Percentiles rank a stretch among this genome's conserved stretches.
These are phyloP conservation scores for Ichneumon xanthorius DNA, from an alignment of 2,888 invertebrate species.

Conservation along the genomic window DNA sequence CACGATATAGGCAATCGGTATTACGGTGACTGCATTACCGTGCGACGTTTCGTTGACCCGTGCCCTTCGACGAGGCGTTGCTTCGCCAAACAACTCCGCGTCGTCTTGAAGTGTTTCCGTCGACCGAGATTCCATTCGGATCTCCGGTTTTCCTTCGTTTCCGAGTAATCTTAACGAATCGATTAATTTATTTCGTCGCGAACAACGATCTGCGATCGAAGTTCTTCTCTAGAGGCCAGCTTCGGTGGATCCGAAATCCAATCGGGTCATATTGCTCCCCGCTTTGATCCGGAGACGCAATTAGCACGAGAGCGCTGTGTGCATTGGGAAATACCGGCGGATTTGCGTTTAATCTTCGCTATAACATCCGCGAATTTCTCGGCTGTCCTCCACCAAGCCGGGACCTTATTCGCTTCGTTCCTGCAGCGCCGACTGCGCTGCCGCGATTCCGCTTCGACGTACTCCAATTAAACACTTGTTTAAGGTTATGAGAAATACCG, in stretches of 20 bases:
- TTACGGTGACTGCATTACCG: not conserved
- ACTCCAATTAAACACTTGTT: slow-evolving; percentile 60
- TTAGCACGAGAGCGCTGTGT: slow-evolving; percentile 30
- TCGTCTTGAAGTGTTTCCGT: not conserved
- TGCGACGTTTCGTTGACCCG: slow-evolving; percentile 35
- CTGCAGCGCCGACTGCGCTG: slow-evolving; percentile 15
- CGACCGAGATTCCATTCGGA: not conserved
- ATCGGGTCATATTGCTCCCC: slow-evolving; percentile 2
- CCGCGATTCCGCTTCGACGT: slow-evolving; percentile 25
- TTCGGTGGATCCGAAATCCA: not conserved
- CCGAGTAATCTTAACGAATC: not conserved
- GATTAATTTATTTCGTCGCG: not conserved
- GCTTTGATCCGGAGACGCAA: slow-evolving; percentile 24
- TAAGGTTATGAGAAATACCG: slow-evolving; percentile 18
- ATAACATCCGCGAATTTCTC: slow-evolving; percentile 37
- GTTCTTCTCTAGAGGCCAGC: not conserved
- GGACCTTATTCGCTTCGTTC: slow-evolving; percentile 1
- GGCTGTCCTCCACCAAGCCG: not conserved
- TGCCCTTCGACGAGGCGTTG: not conserved
- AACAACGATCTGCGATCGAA: not conserved
- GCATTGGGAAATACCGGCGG: slow-evolving; percentile 32
- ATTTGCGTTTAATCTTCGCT: slow-evolving; percentile 45
- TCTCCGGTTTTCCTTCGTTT: not conserved
- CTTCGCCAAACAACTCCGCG: not conserved
- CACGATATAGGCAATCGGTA: not conserved